Base-by-base conservation (phyloP, 1,140 invertebrate species). In the Zaprionus tsacasi region DNA sequence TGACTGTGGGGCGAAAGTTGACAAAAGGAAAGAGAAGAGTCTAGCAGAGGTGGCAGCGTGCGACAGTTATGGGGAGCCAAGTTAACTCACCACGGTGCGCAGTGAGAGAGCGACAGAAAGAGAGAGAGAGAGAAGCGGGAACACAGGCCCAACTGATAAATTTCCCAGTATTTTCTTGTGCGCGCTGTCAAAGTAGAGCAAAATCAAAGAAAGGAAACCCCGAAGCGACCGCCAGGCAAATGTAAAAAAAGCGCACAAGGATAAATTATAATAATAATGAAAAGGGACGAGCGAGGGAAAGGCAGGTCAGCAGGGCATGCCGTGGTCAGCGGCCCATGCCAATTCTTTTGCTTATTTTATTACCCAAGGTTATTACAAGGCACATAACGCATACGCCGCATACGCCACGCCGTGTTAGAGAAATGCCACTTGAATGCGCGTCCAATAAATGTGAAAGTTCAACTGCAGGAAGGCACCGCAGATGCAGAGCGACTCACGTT, bases 361-460 rank as follows among this genome's bases (percentile, higher is more conserved):
- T 81, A 71, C 36, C 70, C 82, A 86, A 86, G 82, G 82, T 71
- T 86, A 73, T 57, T 70, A n/a, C 21, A 21, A 21, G 40, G 50
- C 66, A 86, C 52, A 86, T 87, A 73, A 86, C 83, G 83, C 72
- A 86, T 79, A 86, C 82, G 82, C 79, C 79, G 68, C 68, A 61
- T 72, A 38, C 30, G 54, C 38, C 74, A 33, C 56, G 30, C 36
- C 30, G 45, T 25, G 43, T 21, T 21, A 21, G 21, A 56, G 50
- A 36, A 65, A 10, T 27, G 52, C 35, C 21, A 40, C n/a, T n/a
- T 15, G 59, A 30, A 56, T 35, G 45, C 43, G 68, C 40, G 36
- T 33, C 1, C 8, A 45, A 63, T 59, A 86, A 86, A 86, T 86
- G 82, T 82, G 69, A 86, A 74, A 86, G 82, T 86, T 86, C 83